Base-by-base conservation (phyloP, 2,113 vertebrate species). In the Tetraodon nigroviridis region DNA sequence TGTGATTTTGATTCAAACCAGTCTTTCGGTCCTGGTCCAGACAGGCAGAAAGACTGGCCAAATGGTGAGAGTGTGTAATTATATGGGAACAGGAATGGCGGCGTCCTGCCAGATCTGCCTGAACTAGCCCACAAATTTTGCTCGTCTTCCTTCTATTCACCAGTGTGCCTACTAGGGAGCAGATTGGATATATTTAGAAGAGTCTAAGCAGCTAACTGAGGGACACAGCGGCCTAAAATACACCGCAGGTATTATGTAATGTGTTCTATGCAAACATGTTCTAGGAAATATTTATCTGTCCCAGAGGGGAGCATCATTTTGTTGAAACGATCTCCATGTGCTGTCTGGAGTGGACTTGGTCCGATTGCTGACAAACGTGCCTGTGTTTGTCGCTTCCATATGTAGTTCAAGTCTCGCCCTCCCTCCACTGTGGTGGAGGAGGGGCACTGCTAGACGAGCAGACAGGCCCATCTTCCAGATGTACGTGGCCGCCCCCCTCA, bases 381-480 rank as follows among this genome's bases (percentile, higher is more conserved):
- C 57, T 41, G 55, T 46, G 60, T 69, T 71, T 67, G 72, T 70
- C 62, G 75, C 62, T 20, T 75, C 70, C 64, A 76, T 85, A 84
- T 80, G 78, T 83, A 79, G 84, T 80, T 82, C 69, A 84, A 69
- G 81, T 69, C 75, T 52, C 76, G 58, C 51, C 51, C 50, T 59
- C 27, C 27, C 55, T 53, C 29, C 51, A 22, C 22, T 24, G 12
- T 40, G 12, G 32, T 63, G 69, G 79, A 73, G 80, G 80, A 58
- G 73, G 69, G 71, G 53, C 22, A 19, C 53, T 2, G 59, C 67
- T 65, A 82, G 80, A 83, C 81, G 45, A 55, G 56, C 75, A 75
- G 75, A 75, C 82, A 51, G 66, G 65, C 76, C 76, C 64, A 80
- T 78, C 81, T 81, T 87, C 81, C 83, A 86, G 83, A 86, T 86